Conservation (phyloP, 2,113 vertebrate species). For the Leptocoma aspasia region DNA sequence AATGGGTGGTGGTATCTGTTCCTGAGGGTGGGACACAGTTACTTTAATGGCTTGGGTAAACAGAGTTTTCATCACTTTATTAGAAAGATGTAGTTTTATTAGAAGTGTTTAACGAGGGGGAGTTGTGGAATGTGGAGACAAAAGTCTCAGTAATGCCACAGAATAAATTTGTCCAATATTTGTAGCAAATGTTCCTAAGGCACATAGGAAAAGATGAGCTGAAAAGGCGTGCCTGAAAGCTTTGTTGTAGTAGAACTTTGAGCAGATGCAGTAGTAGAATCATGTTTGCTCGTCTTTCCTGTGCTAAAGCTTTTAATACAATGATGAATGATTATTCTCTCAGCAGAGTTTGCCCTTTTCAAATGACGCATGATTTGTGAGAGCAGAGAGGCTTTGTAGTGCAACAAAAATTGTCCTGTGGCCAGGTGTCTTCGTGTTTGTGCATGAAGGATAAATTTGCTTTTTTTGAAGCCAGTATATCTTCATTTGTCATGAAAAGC, state of each 20-base stretch:
- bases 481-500: not conserved
- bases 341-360: not conserved
- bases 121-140: not conserved
- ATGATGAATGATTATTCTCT: not conserved
- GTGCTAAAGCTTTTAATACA: not conserved
- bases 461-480: not conserved
- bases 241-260: not conserved
- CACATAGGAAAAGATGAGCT: fast-evolving
- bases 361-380: not conserved
- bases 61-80: not conserved
- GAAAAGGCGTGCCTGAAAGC: not conserved
- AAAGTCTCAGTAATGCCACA: not conserved
- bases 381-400: not conserved
- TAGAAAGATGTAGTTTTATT: not conserved
- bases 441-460: not conserved
- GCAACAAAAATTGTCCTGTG: not conserved
- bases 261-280: not conserved
- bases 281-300: not conserved
- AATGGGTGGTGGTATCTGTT: not conserved
- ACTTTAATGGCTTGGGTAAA: not conserved
- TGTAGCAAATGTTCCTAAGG: not conserved
- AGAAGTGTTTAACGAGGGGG: not conserved
- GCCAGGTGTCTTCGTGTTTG: not conserved
- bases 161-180: not conserved
- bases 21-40: not conserved